Conservation (phyloP, 2,888 invertebrate genomes). For the Pollenia angustigena region DNA sequence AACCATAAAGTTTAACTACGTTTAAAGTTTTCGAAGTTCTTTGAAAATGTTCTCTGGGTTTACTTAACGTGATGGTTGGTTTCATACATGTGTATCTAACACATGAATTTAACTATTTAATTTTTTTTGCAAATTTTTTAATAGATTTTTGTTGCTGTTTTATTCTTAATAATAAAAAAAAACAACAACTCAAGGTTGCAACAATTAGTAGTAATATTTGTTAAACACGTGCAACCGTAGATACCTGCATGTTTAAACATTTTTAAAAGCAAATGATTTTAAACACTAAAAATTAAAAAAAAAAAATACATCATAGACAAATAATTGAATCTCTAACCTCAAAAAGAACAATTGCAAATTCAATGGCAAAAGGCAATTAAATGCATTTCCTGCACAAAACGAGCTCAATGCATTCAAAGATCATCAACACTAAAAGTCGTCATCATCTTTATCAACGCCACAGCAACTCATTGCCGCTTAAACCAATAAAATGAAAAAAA, state of each 20-base stretch:
- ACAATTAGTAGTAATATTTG: constrained; percentile 68
- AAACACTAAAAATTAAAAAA: constrained; percentile 14
- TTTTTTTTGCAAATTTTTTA: not conserved
- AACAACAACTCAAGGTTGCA: constrained; percentile 67
- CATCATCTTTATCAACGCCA: constrained; percentile 13
- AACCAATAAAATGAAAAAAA: not conserved
- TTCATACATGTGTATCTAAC: constrained; percentile 23
- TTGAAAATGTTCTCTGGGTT: too few species aligned
- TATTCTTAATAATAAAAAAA: constrained; percentile 1
- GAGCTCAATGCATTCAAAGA: constrained; percentile 53
- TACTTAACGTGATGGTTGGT: constrained; percentile 10
- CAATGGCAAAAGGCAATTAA: constrained; percentile 66
- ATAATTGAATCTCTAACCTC: constrained; percentile 40
- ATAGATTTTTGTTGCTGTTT: constrained; percentile 9
- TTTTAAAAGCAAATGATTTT: constrained; percentile 57
- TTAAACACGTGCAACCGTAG: constrained; percentile 66
- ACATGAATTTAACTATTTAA: constrained; percentile 12
- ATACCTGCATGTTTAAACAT: constrained; percentile 57
- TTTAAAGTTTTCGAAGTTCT: too few species aligned
- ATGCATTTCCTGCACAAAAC: constrained; percentile 69
- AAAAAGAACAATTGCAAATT: constrained; percentile 35
- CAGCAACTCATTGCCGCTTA: constrained; percentile 11
- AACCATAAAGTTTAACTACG: too few species aligned
- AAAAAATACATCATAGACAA: constrained; percentile 11
- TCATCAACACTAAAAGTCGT: constrained; percentile 40